Percentiles rank a stretch among this genome's conserved stretches.
Conservation (phyloP, 1,140 invertebrate species). For the Papilio xuthus region DNA sequence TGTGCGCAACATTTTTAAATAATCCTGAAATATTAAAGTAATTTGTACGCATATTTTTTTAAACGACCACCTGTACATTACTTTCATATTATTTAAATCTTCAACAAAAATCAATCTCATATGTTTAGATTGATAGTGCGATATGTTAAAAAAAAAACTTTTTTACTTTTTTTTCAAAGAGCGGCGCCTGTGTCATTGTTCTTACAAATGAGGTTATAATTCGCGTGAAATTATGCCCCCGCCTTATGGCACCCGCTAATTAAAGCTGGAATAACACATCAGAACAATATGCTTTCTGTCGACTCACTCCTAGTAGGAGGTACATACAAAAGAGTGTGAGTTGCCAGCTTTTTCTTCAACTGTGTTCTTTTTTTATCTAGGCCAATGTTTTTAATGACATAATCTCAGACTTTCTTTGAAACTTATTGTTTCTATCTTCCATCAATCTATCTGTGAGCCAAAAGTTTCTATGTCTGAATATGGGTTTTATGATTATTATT, state of each 20-base stretch:
- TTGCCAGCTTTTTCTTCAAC: not conserved
- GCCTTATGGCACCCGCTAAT: slow-evolving; percentile 58
- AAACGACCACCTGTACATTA: not conserved
- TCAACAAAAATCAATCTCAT: not conserved
- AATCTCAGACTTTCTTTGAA: not conserved
- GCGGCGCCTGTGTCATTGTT: slow-evolving; percentile 38
- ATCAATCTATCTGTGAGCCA: not conserved
- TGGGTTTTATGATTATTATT: no score
- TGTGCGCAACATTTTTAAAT: no score
- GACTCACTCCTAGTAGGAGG: slow-evolving; percentile 42
- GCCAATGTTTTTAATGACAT: not conserved
- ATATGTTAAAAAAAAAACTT: not conserved
- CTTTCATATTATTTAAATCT: not conserved
- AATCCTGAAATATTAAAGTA: no score
- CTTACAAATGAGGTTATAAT: slow-evolving; percentile 57
- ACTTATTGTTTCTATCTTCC: not conserved
- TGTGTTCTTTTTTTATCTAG: not conserved
- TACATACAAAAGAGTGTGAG: slow-evolving; percentile 26
- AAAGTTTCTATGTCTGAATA: no score
- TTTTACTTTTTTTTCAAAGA: slow-evolving; percentile 12
- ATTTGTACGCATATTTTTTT: no score
- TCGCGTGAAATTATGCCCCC: slow-evolving; percentile 64
- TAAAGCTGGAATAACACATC: slow-evolving; percentile 58
- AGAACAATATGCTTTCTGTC: slow-evolving; percentile 47
- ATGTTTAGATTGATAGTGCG: not conserved